Evolutionary conservation across 2,888 invertebrate genomes (phyloP).

Genomic region (Camponotus fellah): DNA sequence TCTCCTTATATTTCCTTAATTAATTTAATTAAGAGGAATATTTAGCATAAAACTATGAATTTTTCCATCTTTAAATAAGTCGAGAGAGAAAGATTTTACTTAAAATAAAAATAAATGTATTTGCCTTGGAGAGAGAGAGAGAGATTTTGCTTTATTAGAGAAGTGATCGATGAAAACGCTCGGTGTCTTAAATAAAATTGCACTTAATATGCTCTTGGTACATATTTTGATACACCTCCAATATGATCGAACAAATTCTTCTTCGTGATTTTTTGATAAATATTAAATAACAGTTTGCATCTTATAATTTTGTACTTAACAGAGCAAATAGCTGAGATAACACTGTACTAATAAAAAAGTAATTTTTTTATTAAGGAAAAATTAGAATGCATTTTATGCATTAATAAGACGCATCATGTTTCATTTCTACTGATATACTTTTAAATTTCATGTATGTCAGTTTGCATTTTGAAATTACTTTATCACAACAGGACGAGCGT

Average conservation of each 20-base stretch:
- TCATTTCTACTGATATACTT: not conserved
- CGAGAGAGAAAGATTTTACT: not conserved
- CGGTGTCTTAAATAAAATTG: not conserved
- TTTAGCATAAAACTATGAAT: not conserved
- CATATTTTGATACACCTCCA: not conserved
- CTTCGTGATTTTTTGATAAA: not conserved
- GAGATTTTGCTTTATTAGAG: not conserved
- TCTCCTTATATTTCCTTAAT: not conserved
- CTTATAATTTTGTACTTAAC: not conserved
- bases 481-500: slow-evolving; percentile 4
- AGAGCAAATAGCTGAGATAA: not conserved
- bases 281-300: not conserved
- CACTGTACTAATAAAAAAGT: not conserved
- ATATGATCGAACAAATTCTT: not conserved
- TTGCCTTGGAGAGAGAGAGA: not conserved
- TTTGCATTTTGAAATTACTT: slow-evolving; percentile 28
- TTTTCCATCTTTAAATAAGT: not conserved
- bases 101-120: not conserved
- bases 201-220: not conserved
- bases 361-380: slow-evolving; percentile 1
- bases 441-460: slow-evolving; percentile 10
- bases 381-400: not conserved
- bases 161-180: not conserved
- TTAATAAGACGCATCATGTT: not conserved
- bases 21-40: slow-evolving; percentile 26